A percentile compares a stretch with the other conserved stretches of the same genome.
These are phyloP conservation scores for Argentina silus DNA, from an alignment of 2,797 vertebrate species.

Conservation along the genomic window DNA sequence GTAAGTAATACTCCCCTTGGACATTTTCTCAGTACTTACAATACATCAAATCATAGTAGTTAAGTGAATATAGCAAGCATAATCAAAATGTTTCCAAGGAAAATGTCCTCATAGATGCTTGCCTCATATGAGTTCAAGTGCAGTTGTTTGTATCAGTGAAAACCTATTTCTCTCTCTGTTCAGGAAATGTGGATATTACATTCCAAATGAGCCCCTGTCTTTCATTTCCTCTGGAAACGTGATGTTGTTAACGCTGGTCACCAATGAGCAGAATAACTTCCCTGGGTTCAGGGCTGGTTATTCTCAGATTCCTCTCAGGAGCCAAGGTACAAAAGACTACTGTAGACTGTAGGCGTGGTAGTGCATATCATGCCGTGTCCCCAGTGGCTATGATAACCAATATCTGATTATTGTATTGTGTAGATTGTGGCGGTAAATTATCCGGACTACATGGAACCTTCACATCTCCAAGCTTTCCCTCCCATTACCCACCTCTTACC, in stretches of 20 bases:
- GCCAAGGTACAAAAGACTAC: slow-evolving; percentile 61
- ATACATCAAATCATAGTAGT: not conserved
- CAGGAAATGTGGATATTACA: slow-evolving; percentile 86
- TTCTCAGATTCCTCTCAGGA: slow-evolving; percentile 80
- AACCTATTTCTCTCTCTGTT: slow-evolving; percentile 11
- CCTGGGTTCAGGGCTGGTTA: slow-evolving; percentile 88
- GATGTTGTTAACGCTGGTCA: slow-evolving; percentile 85
- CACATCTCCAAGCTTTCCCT: slow-evolving; percentile 86
- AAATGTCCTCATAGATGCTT: not conserved
- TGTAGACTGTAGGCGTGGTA: not conserved
- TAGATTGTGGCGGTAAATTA: slow-evolving; percentile 84
- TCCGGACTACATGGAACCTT: slow-evolving; percentile 74
- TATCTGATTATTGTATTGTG: not conserved
- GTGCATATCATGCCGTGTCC: not conserved
- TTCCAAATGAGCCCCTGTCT: slow-evolving; percentile 82
- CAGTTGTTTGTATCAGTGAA: not conserved
- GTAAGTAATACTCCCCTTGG: slow-evolving; percentile 69
- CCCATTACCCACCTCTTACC: slow-evolving; percentile 83
- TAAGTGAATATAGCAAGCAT: not conserved
- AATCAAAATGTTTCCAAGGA: not conserved
- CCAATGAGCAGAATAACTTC: slow-evolving; percentile 81
- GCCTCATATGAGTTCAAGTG: not conserved
- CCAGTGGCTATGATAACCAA: not conserved
- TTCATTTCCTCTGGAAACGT: slow-evolving; percentile 92
- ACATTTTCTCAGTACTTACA: not conserved